These are phyloP conservation scores for Drosophila pachea DNA, from an alignment of 1,140 invertebrate species.

Conservation along the genomic window DNA sequence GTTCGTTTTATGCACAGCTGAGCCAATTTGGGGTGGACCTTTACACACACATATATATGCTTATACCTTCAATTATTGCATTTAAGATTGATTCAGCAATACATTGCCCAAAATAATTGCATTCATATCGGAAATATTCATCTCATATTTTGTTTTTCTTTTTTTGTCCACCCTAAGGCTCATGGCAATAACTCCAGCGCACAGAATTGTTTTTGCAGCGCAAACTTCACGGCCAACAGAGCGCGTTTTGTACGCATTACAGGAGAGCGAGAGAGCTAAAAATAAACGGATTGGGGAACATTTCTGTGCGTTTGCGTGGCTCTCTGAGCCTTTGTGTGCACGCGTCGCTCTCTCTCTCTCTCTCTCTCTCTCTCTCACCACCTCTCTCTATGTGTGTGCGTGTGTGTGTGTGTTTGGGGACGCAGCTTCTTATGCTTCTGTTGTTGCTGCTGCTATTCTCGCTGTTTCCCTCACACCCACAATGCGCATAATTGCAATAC, in stretches of 20 bases:
- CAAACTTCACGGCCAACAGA: conserved; percentile 69
- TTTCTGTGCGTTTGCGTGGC: conserved; percentile 11
- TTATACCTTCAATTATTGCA: background rate
- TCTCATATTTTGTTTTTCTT: background rate
- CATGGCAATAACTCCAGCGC: conserved; percentile 29
- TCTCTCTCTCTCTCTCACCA: too few relatives aligned
- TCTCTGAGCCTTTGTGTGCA: background rate
- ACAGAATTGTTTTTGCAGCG: conserved; percentile 48
- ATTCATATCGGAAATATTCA: too few relatives aligned
- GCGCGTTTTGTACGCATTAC: conserved; percentile 51
- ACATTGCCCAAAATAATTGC: too few relatives aligned
- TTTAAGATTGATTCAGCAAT: background rate
- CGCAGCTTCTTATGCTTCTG: conserved; percentile 45
- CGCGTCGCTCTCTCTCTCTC: too few relatives aligned
- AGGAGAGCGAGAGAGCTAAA: conserved; percentile 51
- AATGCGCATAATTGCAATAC: conserved; percentile 54
- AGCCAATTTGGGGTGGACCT: conserved; percentile 28
- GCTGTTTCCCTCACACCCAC: conserved; percentile 43
- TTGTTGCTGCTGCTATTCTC: background rate
- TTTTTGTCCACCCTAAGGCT: conserved; percentile 48
- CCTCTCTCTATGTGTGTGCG: background rate
- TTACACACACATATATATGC: too few relatives aligned
- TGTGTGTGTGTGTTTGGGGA: conserved; percentile 19
- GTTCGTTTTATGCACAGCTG: conserved; percentile 38
- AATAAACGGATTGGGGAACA: conserved; percentile 52